phyloP scores from a whole-genome alignment of 2,113 vertebrate species.

The Podarcis muralis region DNA sequence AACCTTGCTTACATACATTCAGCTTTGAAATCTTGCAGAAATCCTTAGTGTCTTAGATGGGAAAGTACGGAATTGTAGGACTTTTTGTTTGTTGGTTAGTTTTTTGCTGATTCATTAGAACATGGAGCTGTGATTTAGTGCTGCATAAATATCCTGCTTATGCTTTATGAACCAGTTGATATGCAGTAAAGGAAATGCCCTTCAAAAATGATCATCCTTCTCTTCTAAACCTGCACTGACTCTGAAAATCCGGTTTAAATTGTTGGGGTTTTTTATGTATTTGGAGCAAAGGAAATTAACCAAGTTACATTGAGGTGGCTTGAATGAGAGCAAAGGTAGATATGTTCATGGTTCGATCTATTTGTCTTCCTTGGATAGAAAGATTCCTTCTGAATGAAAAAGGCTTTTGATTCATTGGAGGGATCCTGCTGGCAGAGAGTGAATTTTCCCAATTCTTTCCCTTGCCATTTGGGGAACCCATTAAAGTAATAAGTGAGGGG shows the following conservation, averaged over 20 bases:
- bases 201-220: neutral
- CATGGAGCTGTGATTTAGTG: neutral
- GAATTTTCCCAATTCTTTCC: too few species aligned
- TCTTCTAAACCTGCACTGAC: neutral
- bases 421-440: too few species aligned
- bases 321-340: neutral
- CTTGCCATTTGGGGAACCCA: too few species aligned
- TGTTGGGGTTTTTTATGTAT: neutral
- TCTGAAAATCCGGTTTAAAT: neutral
- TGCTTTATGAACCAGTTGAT: slow-evolving; percentile 1
- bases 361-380: too few species aligned
- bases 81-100: neutral
- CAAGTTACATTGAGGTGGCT: slow-evolving; percentile 3
- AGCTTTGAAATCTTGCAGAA: slow-evolving; percentile 1
- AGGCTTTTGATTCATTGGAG: too few species aligned
- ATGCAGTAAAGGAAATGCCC: neutral
- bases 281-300: slow-evolving; percentile 10
- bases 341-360: neutral
- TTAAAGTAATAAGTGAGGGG: too few species aligned
- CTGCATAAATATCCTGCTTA: slow-evolving; percentile 20
- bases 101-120: slow-evolving; percentile 27
- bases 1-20: neutral
- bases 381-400: too few species aligned
- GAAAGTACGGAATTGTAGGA: neutral
- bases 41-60: slow-evolving; percentile 25